Percentiles rank a stretch among this genome's conserved stretches.
Evolutionary conservation across 2,797 vertebrate species (phyloP).

Genomic region (Aphelocoma californica): DNA sequence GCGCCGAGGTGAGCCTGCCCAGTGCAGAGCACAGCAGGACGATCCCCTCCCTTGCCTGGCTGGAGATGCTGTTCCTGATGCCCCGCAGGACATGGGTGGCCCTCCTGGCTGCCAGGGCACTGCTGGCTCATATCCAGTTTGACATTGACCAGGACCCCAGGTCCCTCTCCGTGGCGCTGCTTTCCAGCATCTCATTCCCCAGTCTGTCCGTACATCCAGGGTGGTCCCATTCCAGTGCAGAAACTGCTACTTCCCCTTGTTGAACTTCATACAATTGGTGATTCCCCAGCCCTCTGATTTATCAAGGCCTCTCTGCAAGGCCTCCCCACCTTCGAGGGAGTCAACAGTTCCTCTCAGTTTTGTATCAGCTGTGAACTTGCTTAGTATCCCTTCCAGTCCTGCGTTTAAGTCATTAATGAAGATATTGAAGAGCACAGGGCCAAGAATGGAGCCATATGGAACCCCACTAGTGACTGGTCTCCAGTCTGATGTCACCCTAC

Average conservation of each 20-base stretch:
- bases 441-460: background rate
- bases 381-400: background rate
- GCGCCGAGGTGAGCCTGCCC: background rate
- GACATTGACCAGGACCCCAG: background rate
- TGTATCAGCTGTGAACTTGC: background rate
- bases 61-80: rapidly evolving
- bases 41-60: rapidly evolving
- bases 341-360: background rate
- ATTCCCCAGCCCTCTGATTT: background rate
- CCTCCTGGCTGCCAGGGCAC: background rate
- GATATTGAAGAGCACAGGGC: background rate
- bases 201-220: no score
- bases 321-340: rapidly evolving
- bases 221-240: background rate
- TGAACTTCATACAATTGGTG: background rate
- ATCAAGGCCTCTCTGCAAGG: background rate
- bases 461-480: background rate
- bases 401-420: background rate
- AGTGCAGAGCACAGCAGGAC: background rate
- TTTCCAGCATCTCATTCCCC: background rate
- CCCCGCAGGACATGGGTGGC: rapidly evolving
- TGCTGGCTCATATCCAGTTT: background rate
- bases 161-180: background rate
- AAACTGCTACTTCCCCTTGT: background rate
- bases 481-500: background rate